phyloP scores from a whole-genome alignment of 2,113 vertebrate species.

The Lontra canadensis region DNA sequence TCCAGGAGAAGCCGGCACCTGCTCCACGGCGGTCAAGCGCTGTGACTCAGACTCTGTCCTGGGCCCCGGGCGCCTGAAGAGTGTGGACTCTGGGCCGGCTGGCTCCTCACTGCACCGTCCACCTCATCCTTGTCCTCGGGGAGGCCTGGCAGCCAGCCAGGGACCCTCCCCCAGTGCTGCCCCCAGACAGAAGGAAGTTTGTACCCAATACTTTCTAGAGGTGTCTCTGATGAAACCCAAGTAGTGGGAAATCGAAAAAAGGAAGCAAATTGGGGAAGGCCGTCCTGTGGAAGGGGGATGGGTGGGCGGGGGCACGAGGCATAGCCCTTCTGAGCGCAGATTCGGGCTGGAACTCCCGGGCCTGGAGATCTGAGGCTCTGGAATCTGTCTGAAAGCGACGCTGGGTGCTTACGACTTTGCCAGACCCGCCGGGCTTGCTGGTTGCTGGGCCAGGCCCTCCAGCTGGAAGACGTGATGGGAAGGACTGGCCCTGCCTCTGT shows the following conservation, averaged over 20 bases:
- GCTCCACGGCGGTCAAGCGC: not conserved
- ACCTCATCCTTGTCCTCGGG: not conserved
- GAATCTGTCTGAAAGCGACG: fast-evolving
- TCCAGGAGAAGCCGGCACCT: not conserved
- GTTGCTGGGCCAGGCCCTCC: not conserved
- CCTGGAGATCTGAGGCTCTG: not conserved
- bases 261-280: not conserved
- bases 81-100: not conserved
- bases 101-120: not conserved
- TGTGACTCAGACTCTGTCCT: not conserved
- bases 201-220: not conserved
- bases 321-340: fast-evolving
- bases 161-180: too few species aligned
- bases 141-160: not conserved
- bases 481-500: fast-evolving
- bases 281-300: fast-evolving
- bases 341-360: not conserved
- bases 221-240: not conserved
- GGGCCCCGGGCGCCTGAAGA: not conserved
- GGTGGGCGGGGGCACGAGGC: not conserved
- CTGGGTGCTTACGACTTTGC: fast-evolving
- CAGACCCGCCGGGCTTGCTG: fast-evolving
- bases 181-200: not conserved
- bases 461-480: fast-evolving
- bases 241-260: not conserved